A percentile compares a stretch with the other conserved stretches of the same genome.
Conservation (phyloP, 1,140 invertebrate genomes). For the Delia radicum region DNA sequence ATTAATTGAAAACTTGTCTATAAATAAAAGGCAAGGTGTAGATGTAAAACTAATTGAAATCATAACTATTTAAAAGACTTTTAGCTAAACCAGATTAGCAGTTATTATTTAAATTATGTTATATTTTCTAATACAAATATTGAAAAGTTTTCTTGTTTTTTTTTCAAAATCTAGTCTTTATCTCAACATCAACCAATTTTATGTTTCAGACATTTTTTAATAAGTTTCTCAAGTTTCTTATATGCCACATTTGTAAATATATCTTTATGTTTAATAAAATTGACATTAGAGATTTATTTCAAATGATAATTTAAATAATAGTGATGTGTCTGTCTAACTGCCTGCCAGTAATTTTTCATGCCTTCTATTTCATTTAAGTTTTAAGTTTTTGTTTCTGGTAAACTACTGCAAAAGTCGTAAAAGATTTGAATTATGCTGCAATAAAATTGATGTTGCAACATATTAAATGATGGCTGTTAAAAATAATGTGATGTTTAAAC, state of each 20-base stretch:
- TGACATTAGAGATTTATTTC: not conserved
- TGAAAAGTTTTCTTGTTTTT: not conserved
- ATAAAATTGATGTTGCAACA: not conserved
- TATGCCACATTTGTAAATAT: not conserved
- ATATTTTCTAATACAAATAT: not conserved
- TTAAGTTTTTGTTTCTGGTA: not conserved
- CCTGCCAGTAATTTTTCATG: not conserved
- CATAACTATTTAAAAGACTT: not conserved
- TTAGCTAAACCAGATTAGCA: no score
- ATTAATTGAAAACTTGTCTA: not conserved
- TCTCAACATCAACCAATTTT: not conserved
- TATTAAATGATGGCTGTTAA: not conserved
- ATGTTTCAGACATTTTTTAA: not conserved
- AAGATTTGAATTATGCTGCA: not conserved
- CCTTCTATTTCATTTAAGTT: not conserved
- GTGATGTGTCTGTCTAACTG: not conserved
- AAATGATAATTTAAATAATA: slow-evolving; percentile 2
- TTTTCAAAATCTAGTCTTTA: not conserved
- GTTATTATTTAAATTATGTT: no score
- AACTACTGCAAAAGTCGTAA: not conserved
- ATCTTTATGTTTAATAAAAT: not conserved
- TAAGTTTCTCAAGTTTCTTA: not conserved
- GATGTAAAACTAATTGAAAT: not conserved
- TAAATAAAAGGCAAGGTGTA: not conserved
- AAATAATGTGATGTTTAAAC: not conserved